A percentile compares a stretch with the other conserved stretches of the same genome.
Conservation (phyloP, 2,113 vertebrate species). For the Vanacampus margaritifer region DNA sequence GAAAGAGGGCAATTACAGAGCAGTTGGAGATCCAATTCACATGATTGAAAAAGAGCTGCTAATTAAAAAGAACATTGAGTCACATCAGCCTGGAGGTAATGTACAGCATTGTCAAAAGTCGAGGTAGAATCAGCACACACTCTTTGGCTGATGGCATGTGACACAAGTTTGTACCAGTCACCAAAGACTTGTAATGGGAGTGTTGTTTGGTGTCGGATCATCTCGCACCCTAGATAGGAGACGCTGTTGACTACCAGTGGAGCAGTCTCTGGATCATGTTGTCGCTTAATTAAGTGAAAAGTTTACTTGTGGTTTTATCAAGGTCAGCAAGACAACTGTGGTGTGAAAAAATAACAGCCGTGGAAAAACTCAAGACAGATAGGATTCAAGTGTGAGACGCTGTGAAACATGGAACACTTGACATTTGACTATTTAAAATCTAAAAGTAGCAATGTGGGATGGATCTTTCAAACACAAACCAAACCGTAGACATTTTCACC, state of each 20-base stretch:
- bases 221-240: constrained; percentile 17
- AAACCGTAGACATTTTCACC: constrained; percentile 26
- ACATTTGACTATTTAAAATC: constrained; percentile 14
- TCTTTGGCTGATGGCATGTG: constrained; percentile 44
- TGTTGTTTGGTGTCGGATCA: constrained; percentile 1
- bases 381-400: constrained; percentile 12
- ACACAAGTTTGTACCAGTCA: constrained; percentile 27
- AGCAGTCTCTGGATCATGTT: constrained; percentile 14
- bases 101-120: constrained; percentile 48
- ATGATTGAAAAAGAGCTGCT: constrained; percentile 47
- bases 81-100: constrained; percentile 34
- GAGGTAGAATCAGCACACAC: constrained; percentile 71
- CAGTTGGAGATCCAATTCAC: constrained; percentile 27
- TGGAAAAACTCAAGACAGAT: constrained; percentile 14
- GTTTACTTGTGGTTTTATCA: constrained; percentile 6
- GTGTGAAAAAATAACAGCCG: constrained; percentile 13
- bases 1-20: constrained; percentile 32
- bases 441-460: constrained; percentile 33
- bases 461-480: constrained; percentile 53
- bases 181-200: constrained; percentile 18
- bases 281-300: constrained; percentile 12
- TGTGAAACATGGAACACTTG: constrained; percentile 20
- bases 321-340: constrained; percentile 15
- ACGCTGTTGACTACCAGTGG: constrained; percentile 15
- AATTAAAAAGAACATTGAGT: constrained; percentile 51